These are phyloP conservation scores for Xiphophorus couchianus DNA, from an alignment of 2,113 vertebrate species.

Conservation along the genomic window DNA sequence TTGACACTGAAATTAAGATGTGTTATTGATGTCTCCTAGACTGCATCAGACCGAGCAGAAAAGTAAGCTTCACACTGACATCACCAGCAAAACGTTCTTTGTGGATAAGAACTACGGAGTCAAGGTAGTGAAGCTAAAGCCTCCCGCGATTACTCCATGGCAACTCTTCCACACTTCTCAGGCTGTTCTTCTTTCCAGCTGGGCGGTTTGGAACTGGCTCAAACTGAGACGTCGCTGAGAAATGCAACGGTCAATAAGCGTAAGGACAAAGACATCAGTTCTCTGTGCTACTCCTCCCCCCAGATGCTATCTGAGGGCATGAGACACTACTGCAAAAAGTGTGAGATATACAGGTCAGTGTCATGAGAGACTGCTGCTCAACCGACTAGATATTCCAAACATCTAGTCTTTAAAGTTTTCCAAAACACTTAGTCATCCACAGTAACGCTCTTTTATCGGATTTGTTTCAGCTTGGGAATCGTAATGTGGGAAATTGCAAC, in stretches of 20 bases:
- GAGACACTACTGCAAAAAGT: conserved; percentile 75
- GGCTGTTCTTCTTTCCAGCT: conserved; percentile 73
- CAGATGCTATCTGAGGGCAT: conserved; percentile 72
- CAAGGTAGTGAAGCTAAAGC: conserved; percentile 78
- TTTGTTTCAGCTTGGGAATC: conserved; percentile 86
- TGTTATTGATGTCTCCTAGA: conserved; percentile 57
- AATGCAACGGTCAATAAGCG: conserved; percentile 1
- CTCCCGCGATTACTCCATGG: conserved; percentile 5
- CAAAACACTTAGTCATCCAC: no score
- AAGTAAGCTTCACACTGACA: conserved; percentile 82
- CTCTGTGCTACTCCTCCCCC: conserved; percentile 79
- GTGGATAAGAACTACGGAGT: conserved; percentile 83
- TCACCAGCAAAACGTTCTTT: conserved; percentile 87
- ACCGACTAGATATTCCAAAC: no score
- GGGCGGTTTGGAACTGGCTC: conserved; percentile 85
- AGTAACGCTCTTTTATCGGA: background rate
- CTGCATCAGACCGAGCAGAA: conserved; percentile 84
- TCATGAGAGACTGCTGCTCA: background rate
- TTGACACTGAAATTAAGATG: no score
- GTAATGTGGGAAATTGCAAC: conserved; percentile 89
- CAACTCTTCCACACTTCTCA: no score
- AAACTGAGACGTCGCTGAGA: conserved; percentile 86
- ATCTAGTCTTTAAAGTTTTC: background rate
- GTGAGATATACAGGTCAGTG: conserved; percentile 89
- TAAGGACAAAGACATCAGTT: background rate